A percentile compares a stretch with the other conserved stretches of the same genome.
These are phyloP conservation scores for Eciton burchellii DNA, from an alignment of 1,140 invertebrate species.

Conservation along the genomic window DNA sequence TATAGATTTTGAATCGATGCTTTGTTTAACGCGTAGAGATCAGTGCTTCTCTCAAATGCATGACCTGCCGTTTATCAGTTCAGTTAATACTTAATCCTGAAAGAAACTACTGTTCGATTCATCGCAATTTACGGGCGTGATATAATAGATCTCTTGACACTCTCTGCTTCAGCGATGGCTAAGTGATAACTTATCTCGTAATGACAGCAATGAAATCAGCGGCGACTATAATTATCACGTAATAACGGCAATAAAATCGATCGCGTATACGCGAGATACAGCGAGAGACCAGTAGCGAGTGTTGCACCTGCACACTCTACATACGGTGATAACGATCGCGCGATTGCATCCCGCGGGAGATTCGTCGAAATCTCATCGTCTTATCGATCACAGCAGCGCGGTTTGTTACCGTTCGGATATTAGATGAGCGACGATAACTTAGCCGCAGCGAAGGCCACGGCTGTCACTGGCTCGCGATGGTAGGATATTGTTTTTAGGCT, in stretches of 20 bases:
- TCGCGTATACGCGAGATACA: background rate
- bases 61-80: background rate
- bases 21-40: no score
- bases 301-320: background rate
- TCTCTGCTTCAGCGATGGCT: background rate
- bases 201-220: conserved; percentile 17
- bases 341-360: conserved; percentile 20
- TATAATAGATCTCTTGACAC: background rate
- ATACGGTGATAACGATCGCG: background rate
- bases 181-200: conserved; percentile 4
- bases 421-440: conserved; percentile 74
- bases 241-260: conserved; percentile 2
- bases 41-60: no score
- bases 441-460: conserved; percentile 69
- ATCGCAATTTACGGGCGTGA: background rate
- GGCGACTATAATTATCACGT: background rate
- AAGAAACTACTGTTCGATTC: background rate
- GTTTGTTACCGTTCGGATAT: conserved; percentile 75
- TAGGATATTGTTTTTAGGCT: conserved; percentile 84
- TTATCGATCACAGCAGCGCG: conserved; percentile 52
- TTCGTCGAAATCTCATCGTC: conserved; percentile 62
- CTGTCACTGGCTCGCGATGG: conserved; percentile 77
- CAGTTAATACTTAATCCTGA: background rate
- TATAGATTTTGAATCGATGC: no score
- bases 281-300: background rate